Conservation (phyloP, 2,797 vertebrate species). For the Poeciliopsis turneri region DNA sequence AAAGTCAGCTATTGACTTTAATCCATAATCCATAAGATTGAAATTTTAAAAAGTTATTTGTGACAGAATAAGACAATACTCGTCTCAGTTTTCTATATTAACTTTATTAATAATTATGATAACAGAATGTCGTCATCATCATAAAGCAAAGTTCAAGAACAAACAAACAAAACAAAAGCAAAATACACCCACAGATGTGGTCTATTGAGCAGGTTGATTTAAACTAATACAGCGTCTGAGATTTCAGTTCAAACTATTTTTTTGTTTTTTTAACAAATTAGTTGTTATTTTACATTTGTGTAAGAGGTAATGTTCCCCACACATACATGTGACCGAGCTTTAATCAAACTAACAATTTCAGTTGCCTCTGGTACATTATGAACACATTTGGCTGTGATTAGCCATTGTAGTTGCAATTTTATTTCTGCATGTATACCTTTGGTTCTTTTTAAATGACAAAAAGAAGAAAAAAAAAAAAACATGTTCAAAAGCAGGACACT, state of each 20-base stretch:
- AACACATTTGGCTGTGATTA: not conserved
- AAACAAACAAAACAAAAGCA: not conserved
- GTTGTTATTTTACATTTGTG: not conserved
- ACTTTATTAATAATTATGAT: not conserved
- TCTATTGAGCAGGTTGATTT: not conserved
- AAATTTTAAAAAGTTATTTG: not conserved
- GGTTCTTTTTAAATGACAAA: not conserved
- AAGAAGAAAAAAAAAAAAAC: not conserved
- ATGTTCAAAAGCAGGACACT: not conserved
- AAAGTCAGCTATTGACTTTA: not conserved
- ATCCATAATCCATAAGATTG: not conserved
- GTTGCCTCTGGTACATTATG: not conserved
- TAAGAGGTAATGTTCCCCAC: not conserved
- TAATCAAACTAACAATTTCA: not conserved
- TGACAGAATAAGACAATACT: not conserved
- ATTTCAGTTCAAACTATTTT: not conserved
- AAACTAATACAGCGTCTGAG: not conserved
- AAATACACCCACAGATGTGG: not conserved
- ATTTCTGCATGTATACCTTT: not conserved
- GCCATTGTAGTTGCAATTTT: not conserved
- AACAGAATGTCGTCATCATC: slow-evolving; percentile 35
- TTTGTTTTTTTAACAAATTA: not conserved
- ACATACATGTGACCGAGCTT: not conserved
- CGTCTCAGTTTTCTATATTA: not conserved
- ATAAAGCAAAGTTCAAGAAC: slow-evolving; percentile 13